These are phyloP conservation scores for Muricea muricata DNA, from an alignment of 92 coral and sea anemone species.

Conservation along the genomic window DNA sequence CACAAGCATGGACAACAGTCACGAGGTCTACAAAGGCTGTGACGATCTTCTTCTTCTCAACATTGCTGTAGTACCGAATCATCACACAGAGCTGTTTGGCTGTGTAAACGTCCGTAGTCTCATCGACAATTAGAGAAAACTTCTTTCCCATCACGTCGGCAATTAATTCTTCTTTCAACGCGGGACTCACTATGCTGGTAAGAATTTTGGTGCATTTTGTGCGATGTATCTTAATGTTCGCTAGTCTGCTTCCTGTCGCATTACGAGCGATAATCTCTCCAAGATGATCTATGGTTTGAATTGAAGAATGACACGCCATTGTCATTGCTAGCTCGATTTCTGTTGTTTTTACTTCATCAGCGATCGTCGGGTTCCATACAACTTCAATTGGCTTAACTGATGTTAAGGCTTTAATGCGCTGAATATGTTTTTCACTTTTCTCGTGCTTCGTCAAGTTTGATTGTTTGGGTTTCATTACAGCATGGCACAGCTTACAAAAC, in stretches of 20 bases:
- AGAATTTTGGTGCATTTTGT: conserved; percentile 8
- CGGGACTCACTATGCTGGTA: conserved; percentile 20
- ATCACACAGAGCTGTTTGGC: not conserved
- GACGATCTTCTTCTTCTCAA: too few relatives aligned
- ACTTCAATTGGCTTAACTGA: conserved; percentile 1
- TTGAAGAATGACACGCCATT: conserved; percentile 19
- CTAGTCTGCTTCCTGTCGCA: conserved; percentile 36
- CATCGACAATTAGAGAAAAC: not conserved
- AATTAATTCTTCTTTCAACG: not conserved
- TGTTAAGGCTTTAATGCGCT: too few relatives aligned
- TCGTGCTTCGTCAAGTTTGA: conserved; percentile 30
- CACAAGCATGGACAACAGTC: too few relatives aligned
- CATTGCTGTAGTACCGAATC: not conserved
- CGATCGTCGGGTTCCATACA: conserved; percentile 8
- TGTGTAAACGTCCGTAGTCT: not conserved
- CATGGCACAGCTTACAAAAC: too few relatives aligned
- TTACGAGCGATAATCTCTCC: conserved; percentile 22
- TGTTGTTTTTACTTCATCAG: too few relatives aligned
- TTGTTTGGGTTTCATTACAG: too few relatives aligned
- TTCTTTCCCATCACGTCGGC: not conserved
- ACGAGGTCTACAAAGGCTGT: too few relatives aligned
- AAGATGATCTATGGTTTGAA: conserved; percentile 26
- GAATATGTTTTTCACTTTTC: too few relatives aligned
- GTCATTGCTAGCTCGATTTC: too few relatives aligned
- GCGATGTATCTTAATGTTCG: conserved; percentile 1